Evolutionary conservation across 2,888 invertebrate genomes (phyloP).

Genomic region (Oscheius onirici): DNA sequence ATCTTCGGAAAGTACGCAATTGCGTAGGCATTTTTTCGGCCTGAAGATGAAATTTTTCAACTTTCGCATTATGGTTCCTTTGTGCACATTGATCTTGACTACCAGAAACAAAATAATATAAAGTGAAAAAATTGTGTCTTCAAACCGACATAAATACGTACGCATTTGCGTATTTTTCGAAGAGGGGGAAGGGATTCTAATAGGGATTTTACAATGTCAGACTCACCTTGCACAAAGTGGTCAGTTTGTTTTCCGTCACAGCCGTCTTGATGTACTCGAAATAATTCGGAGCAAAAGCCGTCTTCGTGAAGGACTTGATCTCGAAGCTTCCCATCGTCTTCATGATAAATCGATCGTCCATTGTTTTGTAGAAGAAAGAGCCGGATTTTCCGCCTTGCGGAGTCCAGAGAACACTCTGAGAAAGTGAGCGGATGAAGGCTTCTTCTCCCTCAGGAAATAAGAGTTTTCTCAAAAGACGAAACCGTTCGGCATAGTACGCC

Average conservation of each 20-base stretch:
- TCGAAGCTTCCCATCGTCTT: slow-evolving; percentile 81
- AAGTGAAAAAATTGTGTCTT: too few species aligned
- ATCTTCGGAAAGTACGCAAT: too few species aligned
- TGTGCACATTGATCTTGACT: too few species aligned
- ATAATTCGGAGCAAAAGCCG: slow-evolving; percentile 88
- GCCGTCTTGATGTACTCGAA: slow-evolving; percentile 83
- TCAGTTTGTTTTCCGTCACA: slow-evolving; percentile 73
- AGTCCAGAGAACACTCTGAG: slow-evolving; percentile 87
- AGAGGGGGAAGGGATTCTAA: too few species aligned
- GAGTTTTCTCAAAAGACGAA: slow-evolving; percentile 81
- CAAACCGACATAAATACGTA: too few species aligned
- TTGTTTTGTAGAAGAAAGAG: slow-evolving; percentile 91
- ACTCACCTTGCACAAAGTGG: slow-evolving; percentile 82
- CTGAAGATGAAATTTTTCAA: too few species aligned
- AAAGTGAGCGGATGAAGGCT: slow-evolving; percentile 84
- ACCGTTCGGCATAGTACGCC: slow-evolving; percentile 87
- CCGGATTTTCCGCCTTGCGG: slow-evolving; percentile 96
- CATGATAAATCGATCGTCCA: slow-evolving; percentile 68
- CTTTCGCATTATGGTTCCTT: too few species aligned
- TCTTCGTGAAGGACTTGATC: slow-evolving; percentile 86
- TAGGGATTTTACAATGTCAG: too few species aligned
- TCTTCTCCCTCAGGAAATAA: slow-evolving; percentile 76
- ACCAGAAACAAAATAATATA: too few species aligned
- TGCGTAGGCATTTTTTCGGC: too few species aligned
- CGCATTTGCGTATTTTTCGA: too few species aligned